phyloP scores from a whole-genome alignment of 2,888 invertebrate genomes.

The Drosophila engyochracea region DNA sequence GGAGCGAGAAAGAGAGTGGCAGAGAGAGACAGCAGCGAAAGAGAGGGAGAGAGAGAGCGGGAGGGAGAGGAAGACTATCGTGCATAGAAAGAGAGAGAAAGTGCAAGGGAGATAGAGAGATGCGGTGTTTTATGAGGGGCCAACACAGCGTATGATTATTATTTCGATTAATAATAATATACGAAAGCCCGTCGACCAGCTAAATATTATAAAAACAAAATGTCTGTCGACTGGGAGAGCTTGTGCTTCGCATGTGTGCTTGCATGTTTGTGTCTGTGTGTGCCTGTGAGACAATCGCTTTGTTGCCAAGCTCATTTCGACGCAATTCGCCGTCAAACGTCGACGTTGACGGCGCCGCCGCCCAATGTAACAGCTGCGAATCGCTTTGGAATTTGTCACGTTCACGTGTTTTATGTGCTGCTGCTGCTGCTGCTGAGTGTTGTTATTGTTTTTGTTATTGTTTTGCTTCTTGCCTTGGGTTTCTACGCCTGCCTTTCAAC shows the following conservation, averaged over 20 bases:
- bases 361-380: slow-evolving; percentile 63
- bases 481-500: slow-evolving; percentile 57
- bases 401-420: slow-evolving; percentile 79
- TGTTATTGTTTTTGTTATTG: slow-evolving; percentile 28
- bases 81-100: neutral
- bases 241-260: slow-evolving; percentile 9
- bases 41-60: neutral
- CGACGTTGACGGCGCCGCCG: slow-evolving; percentile 38
- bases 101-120: slow-evolving; percentile 14
- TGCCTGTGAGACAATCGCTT: slow-evolving; percentile 51
- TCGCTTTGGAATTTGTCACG: slow-evolving; percentile 81
- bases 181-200: slow-evolving; percentile 32
- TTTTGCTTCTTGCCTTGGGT: slow-evolving; percentile 57
- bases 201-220: slow-evolving; percentile 71
- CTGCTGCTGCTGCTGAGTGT: slow-evolving; percentile 35
- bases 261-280: slow-evolving; percentile 5
- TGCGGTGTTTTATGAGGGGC: slow-evolving; percentile 36
- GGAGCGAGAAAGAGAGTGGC: slow-evolving; percentile 8
- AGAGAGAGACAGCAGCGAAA: slow-evolving; percentile 4
- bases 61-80: neutral
- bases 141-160: slow-evolving; percentile 75
- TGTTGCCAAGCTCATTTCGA: slow-evolving; percentile 61
- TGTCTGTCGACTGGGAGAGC: slow-evolving; percentile 55
- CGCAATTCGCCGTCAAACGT: slow-evolving; percentile 55
- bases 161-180: slow-evolving; percentile 69